phyloP scores from a whole-genome alignment of 2,888 invertebrate genomes.

The Adelphocoris suturalis region DNA sequence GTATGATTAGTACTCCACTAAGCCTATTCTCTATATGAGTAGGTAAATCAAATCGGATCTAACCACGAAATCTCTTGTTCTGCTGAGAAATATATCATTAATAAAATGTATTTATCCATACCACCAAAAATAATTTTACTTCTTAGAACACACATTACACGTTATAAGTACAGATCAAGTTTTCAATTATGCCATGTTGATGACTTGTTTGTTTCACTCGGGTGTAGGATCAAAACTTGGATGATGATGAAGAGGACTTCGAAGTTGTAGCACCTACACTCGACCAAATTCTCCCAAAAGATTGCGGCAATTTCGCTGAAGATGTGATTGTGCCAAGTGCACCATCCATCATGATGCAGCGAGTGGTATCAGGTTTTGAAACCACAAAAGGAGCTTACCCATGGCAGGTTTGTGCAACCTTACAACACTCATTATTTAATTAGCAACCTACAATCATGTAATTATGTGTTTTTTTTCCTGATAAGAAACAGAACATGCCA shows the following conservation, averaged over 20 bases:
- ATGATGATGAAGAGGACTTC: constrained; percentile 53
- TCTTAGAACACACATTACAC: too few relatives aligned
- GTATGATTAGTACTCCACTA: too few relatives aligned
- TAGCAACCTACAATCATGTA: too few relatives aligned
- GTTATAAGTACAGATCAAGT: background rate
- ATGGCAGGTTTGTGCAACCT: constrained; percentile 83
- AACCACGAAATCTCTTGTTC: too few relatives aligned
- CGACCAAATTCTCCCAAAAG: constrained; percentile 78
- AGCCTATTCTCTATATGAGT: too few relatives aligned
- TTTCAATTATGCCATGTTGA: background rate
- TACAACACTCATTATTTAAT: background rate
- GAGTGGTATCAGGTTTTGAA: constrained; percentile 83
- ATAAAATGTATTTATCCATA: too few relatives aligned
- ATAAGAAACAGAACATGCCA: too few relatives aligned
- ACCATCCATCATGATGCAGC: constrained; percentile 74
- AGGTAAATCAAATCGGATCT: too few relatives aligned
- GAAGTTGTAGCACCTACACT: constrained; percentile 8
- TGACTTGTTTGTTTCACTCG: background rate
- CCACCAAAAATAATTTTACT: too few relatives aligned
- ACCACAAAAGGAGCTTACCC: constrained; percentile 85
- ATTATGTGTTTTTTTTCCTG: too few relatives aligned
- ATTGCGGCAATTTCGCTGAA: constrained; percentile 81
- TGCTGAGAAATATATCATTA: too few relatives aligned
- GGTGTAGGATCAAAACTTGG: constrained; percentile 43
- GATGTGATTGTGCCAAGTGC: constrained; percentile 79